Conservation (phyloP, 2,113 vertebrate genomes). For the Peromyscus maniculatus region DNA sequence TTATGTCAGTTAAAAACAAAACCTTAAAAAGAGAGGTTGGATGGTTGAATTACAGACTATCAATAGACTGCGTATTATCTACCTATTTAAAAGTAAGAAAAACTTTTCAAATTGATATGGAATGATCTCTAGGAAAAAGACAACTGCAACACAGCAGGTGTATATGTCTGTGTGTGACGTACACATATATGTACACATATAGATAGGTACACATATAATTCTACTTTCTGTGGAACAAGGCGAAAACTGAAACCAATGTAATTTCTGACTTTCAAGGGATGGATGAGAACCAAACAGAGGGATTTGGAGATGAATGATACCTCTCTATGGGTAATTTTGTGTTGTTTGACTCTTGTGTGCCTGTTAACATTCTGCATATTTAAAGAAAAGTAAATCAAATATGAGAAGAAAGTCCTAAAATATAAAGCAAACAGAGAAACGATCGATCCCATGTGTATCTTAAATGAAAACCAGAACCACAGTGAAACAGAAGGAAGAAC, state of each 20-base stretch:
- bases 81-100: neutral
- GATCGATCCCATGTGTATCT: neutral
- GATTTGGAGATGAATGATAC: neutral
- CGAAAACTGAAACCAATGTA: neutral
- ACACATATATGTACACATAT: neutral
- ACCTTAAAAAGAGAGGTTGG: neutral
- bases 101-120: neutral
- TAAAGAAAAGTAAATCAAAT: neutral
- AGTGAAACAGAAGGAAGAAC: neutral
- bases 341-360: neutral
- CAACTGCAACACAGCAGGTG: neutral
- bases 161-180: neutral
- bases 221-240: neutral
- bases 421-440: neutral
- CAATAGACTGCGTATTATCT: neutral
- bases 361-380: neutral
- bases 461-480: constrained; percentile 39
- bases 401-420: neutral
- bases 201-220: neutral
- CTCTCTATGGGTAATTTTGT: neutral
- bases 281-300: neutral
- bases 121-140: constrained; percentile 15
- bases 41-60: neutral
- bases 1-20: neutral
- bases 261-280: neutral